Evolutionary conservation across 2,113 vertebrate species (phyloP), one percentile per base, ranked within the genome.

Genomic region (Leiothrix lutea): DNA sequence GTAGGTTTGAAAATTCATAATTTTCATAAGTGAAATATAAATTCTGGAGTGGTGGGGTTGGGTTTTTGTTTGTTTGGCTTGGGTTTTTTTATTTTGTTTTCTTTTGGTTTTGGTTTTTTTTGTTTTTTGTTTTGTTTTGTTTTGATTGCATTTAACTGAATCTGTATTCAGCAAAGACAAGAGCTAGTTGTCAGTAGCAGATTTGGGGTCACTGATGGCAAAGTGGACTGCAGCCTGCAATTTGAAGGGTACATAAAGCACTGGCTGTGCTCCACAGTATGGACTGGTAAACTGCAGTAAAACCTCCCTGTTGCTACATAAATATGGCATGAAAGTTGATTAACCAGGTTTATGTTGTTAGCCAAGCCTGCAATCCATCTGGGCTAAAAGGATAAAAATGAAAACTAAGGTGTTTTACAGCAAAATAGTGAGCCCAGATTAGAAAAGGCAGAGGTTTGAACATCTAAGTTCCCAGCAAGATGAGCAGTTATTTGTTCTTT

Each of bases 251-350:
- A 88, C 91, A 95, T 98, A 97, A 98, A 98, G 56, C 56, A 62
- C 93, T 93, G 93, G 95, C 95, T 96, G 67, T 83, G 80, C 95
- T 97, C 94, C 81, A 92, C 65, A 83, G 74, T 56, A 72, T 67
- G 91, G 70, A 4, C 4, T 94, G 91, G 92, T 78, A 88, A 97
- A 92, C 94, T 92, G 88, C 95, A 85, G 94, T 97, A 94, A 97
- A 96, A 96, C 91, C 95, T 97, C 97, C 94, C 96, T 53, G 58
- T 96, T 97, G 96, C 75, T 93, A 79, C 95, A 97, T 98, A 97
- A 98, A 98, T 96, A 95, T 62, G 86, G 92, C 88, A 97, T 97
- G 97, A 96, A 97, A 96, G 95, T 97, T 98, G 97, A 97, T 98
- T 97, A 97, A 97, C 94, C 95, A 94, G 93, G 96, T 98, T 97